Evolutionary conservation across 2,888 invertebrate species (phyloP), one percentile per base, ranked within the genome.

Genomic region (Deilephila porcellus): DNA sequence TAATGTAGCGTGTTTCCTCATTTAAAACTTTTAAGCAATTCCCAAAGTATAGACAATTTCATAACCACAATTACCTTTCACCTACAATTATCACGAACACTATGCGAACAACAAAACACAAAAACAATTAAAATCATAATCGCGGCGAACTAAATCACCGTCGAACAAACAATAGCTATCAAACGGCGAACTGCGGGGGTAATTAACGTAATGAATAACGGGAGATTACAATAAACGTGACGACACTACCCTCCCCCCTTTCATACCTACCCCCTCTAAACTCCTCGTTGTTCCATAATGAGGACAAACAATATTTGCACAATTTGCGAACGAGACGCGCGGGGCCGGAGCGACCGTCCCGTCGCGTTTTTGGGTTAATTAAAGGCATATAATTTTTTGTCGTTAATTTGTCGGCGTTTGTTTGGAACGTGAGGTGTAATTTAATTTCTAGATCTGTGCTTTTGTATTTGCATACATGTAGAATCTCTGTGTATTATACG

Each of bases 291-390:
- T 52, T 52, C 63, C 1, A 25, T 52, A 52, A 45, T 52, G 67
- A 52, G 52, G 52, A 25, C 25, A 17, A 45, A 14, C 64, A 52
- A 25, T 45, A 52, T 52, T 52, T 52, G 45, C 52, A 6, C 67
- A 52, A 52, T 67, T 52, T 52, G 25, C 20, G 52, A 67, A 11
- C 52, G 52, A 17, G 8, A 17, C 52, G 63, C 56, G 19, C 19
- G 56, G 56, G 52, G 25, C 67, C 67, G 25, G 45, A n/a, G 29
- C 64, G 45, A 25, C 45, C 45, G 20, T 20, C 20, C 56, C n/a
- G 45, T n/a, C 20, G 7, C 64, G 45, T 67, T 67, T 67, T 67
- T 67, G 67, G 52, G 67, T 67, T 25, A 67, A 67, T 67, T 67
- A 67, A 67, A 67, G 52, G 67, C 25, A 5, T n/a, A 6, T 67